Conservation (phyloP, 2,888 invertebrate genomes). For the Panorpa germanica region DNA sequence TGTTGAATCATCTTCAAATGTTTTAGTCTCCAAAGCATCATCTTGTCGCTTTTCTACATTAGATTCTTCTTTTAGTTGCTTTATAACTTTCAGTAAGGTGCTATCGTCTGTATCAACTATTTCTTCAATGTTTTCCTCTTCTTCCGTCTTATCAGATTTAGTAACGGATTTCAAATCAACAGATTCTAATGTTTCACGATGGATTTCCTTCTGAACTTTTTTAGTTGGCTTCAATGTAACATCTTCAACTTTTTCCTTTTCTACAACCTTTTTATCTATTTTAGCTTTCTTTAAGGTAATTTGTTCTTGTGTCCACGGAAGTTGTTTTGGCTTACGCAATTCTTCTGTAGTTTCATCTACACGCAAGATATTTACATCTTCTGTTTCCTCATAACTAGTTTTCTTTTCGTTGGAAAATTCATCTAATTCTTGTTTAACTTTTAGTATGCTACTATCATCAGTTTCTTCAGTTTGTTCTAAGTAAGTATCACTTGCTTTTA, state of each 20-base stretch:
- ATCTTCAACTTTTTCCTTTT: constrained; percentile 22
- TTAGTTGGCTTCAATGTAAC: constrained; percentile 38
- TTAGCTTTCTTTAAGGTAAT: constrained; percentile 30
- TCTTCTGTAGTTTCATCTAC: background rate
- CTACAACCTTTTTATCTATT: constrained; percentile 21
- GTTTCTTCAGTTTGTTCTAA: constrained; percentile 12
- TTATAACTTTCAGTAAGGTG: too few species aligned
- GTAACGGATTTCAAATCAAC: constrained; percentile 28
- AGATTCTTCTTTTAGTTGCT: constrained; percentile 23
- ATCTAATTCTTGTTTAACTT: constrained; percentile 11
- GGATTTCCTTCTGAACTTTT: constrained; percentile 28
- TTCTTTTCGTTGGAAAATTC: constrained; percentile 10
- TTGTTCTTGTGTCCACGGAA: constrained; percentile 48
- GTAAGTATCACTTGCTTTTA: constrained; percentile 16
- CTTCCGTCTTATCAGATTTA: too few species aligned
- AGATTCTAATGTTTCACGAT: constrained; percentile 27
- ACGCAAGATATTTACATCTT: constrained; percentile 4
- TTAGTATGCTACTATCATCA: constrained; percentile 1
- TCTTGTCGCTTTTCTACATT: too few species aligned
- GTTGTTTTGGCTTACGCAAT: too few species aligned
- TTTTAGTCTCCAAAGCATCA: constrained; percentile 21
- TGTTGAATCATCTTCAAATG: constrained; percentile 22
- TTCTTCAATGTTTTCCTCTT: too few species aligned
- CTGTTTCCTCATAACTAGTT: too few species aligned
- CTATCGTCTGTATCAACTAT: too few species aligned